phyloP scores from a whole-genome alignment of 2,797 vertebrate genomes.

The Scleropages formosus region DNA sequence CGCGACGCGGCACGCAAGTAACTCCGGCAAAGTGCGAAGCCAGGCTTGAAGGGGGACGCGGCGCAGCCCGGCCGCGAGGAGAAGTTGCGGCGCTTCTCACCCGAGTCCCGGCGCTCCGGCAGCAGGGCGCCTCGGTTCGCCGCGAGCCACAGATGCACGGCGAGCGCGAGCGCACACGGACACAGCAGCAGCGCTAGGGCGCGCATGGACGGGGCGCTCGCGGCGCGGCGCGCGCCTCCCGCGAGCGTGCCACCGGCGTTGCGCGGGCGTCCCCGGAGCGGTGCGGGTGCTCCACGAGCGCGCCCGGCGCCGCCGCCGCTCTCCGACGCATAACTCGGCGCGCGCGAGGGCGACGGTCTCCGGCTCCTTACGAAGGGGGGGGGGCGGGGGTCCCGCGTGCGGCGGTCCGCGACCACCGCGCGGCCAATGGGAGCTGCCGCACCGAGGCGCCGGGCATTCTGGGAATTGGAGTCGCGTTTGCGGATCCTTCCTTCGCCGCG shows the following conservation, averaged over 20 bases:
- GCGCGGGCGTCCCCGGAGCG: too few species aligned
- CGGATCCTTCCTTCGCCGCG: too few species aligned
- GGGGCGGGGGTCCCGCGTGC: constrained; percentile 48
- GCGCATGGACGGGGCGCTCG: constrained; percentile 83
- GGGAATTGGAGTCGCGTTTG: constrained; percentile 58
- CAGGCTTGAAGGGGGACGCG: background rate
- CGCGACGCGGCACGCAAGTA: background rate
- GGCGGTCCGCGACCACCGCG: constrained; percentile 33
- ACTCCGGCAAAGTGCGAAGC: background rate
- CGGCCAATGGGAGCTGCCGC: constrained; percentile 58
- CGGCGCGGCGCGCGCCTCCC: constrained; percentile 35
- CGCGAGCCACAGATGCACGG: constrained; percentile 83
- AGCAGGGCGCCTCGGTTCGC: constrained; percentile 63
- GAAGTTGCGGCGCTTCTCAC: constrained; percentile 61
- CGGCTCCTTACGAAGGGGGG: constrained; percentile 36
- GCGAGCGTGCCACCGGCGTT: too few species aligned
- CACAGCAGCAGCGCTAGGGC: constrained; percentile 80
- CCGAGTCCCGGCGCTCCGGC: constrained; percentile 60
- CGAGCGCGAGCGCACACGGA: constrained; percentile 83
- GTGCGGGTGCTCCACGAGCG: background rate
- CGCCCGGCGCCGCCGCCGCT: constrained; percentile 44
- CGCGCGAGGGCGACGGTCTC: constrained; percentile 44
- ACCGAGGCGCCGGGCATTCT: constrained; percentile 40
- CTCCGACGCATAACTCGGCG: constrained; percentile 42
- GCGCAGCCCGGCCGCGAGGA: background rate